Evolutionary conservation across 2,113 vertebrate species (phyloP), one percentile per base, ranked within the genome.

Genomic region (Hystrix brachyura): DNA sequence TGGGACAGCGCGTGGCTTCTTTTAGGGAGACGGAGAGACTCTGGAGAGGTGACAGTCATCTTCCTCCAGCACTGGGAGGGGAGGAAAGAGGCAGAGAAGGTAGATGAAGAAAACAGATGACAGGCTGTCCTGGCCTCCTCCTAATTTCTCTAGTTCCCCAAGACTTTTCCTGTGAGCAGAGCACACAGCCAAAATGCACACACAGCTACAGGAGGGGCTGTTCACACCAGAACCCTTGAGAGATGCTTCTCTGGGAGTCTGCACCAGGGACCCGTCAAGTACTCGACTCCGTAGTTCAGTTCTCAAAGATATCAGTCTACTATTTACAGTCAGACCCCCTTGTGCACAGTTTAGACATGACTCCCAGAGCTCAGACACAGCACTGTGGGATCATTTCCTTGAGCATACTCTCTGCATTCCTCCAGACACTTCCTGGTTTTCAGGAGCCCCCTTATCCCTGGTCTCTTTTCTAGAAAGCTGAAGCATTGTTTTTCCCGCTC

Each of bases 1-100:
- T 99, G 99, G 57, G 99, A 99, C 97, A 99, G 99, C 0, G 98
- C 95, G 32, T 98, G 98, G 79, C 98, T 97, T 87, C 98, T 99
- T 95, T 99, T 97, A 0, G 98, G 97, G 64, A 98, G 98, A 25
- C 96, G 95, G 90, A 98, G 98, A 90, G 97, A 96, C 88, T 98
- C 96, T 65, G 98, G 86, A 82, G 98, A 96, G 4, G 92, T 87
- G 76, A 97, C 12, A 27, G 96, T 94, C 51, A 95, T 94, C 94
- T 97, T 98, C 74, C 96, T 92, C 94, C 97, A 97, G 81, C 93
- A 91, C 99, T 99, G 94, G 25, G 78, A 55, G 90, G 55, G 88
- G 76, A 96, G 51, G 69, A 62, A 95, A 96, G 67, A 95, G 91
- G 80, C 55, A 94, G 94, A 94, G 94, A 87, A 57, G 34, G 43